phyloP scores from a whole-genome alignment of 2,797 vertebrate genomes.

The Propithecus deckenii region DNA sequence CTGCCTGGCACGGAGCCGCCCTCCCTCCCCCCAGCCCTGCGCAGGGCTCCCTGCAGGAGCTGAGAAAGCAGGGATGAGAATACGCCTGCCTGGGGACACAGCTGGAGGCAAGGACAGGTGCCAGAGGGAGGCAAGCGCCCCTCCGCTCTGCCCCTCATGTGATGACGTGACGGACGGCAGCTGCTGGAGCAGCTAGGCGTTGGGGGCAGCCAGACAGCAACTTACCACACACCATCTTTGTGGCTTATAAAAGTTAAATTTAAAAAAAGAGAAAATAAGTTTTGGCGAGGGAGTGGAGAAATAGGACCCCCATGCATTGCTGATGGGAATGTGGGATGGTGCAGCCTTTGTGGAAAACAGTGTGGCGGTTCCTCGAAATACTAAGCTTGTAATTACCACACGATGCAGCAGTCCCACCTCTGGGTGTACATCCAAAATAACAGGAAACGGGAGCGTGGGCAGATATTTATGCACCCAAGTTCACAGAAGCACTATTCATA shows the following conservation, averaged over 20 bases:
- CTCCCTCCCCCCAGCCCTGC: neutral
- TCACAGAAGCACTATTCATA: neutral
- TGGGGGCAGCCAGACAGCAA: neutral
- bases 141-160: fast-evolving
- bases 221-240: neutral
- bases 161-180: fast-evolving
- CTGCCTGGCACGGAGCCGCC: fast-evolving
- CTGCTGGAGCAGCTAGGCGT: neutral
- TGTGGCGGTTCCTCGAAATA: neutral
- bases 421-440: neutral
- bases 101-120: neutral
- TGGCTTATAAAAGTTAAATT: neutral
- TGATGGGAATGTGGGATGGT: neutral
- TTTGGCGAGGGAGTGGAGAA: neutral
- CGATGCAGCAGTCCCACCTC: neutral
- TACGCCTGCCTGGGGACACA: neutral
- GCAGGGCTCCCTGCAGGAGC: neutral
- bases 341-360: neutral
- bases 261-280: neutral
- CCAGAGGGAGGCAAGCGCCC: neutral
- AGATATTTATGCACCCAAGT: neutral
- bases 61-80: neutral
- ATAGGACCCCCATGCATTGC: fast-evolving
- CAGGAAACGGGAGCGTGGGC: neutral
- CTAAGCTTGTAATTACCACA: neutral